A percentile compares a stretch with the other conserved stretches of the same genome.
These are phyloP conservation scores for Eumerus sabulonum DNA, from an alignment of 2,888 invertebrate species.

Conservation along the genomic window DNA sequence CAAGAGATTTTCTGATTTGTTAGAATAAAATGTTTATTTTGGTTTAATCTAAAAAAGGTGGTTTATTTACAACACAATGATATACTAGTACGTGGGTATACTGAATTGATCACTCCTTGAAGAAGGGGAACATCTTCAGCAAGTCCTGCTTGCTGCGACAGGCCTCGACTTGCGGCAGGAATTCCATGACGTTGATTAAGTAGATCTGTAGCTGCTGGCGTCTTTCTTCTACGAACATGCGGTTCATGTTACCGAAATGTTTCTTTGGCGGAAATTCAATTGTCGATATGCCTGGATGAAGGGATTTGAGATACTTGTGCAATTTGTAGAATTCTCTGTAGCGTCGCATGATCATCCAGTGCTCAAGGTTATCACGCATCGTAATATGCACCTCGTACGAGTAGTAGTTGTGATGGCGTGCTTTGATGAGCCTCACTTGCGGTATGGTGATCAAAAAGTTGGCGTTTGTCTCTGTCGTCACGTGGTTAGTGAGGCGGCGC, in stretches of 20 bases:
- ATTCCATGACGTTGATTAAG: conserved; percentile 89
- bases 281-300: conserved; percentile 88
- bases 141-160: conserved; percentile 89
- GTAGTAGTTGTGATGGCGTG: conserved; percentile 72
- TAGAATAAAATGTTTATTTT: neutral
- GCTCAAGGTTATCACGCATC: conserved; percentile 82
- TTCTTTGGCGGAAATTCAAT: conserved; percentile 98
- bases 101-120: conserved; percentile 82
- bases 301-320: conserved; percentile 88
- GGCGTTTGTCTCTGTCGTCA: conserved; percentile 69
- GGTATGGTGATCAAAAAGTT: conserved; percentile 78
- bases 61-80: neutral
- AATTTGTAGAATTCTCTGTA: conserved; percentile 95
- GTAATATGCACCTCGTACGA: conserved; percentile 78
- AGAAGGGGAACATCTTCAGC: conserved; percentile 91
- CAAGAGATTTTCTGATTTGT: conserved; percentile 26
- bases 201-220: conserved; percentile 92
- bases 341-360: conserved; percentile 97
- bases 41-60: neutral
- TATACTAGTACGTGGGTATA: too few species aligned
- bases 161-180: conserved; percentile 88
- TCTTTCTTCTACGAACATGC: conserved; percentile 91
- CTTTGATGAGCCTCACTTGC: conserved; percentile 73
- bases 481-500: conserved; percentile 74
- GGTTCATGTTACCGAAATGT: conserved; percentile 93